phyloP scores from a whole-genome alignment of 2,113 vertebrate species.

The Patagioenas fasciata region DNA sequence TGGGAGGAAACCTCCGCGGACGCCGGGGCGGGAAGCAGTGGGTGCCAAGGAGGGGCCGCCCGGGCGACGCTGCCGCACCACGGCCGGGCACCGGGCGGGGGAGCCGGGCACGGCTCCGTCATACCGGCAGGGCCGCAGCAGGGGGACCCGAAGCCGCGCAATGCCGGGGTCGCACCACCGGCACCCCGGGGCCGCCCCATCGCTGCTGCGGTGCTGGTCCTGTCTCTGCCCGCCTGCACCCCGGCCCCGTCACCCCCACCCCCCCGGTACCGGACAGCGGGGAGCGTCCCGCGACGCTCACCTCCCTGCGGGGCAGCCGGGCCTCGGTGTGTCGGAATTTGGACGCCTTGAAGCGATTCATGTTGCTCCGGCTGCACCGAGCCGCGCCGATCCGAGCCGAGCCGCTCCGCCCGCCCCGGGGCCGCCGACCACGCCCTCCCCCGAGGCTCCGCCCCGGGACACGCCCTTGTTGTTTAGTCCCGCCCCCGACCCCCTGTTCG shows the following conservation, averaged over 20 bases:
- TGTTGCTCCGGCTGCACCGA: conserved; percentile 36
- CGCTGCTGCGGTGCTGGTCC: neutral
- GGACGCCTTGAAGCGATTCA: conserved; percentile 93
- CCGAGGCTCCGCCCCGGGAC: neutral
- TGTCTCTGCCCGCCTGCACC: neutral
- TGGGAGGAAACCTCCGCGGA: neutral
- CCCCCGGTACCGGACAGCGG: neutral
- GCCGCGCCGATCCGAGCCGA: neutral
- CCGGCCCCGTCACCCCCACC: neutral
- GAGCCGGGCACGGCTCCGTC: neutral
- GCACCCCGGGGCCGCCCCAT: neutral
- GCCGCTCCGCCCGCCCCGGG: neutral
- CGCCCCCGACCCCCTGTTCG: neutral
- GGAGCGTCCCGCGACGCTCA: neutral
- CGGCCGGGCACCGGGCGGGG: neutral
- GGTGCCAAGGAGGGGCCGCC: neutral
- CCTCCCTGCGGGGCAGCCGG: conserved; percentile 80
- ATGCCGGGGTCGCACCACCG: neutral
- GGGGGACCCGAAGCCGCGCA: neutral
- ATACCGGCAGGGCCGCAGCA: neutral
- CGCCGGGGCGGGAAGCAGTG: neutral
- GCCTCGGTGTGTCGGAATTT: conserved; percentile 91
- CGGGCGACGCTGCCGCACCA: neutral
- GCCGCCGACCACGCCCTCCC: neutral
- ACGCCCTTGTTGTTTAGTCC: neutral